Evolutionary conservation across 2,888 invertebrate species (phyloP).

Genomic region (Sthenelais limicola): DNA sequence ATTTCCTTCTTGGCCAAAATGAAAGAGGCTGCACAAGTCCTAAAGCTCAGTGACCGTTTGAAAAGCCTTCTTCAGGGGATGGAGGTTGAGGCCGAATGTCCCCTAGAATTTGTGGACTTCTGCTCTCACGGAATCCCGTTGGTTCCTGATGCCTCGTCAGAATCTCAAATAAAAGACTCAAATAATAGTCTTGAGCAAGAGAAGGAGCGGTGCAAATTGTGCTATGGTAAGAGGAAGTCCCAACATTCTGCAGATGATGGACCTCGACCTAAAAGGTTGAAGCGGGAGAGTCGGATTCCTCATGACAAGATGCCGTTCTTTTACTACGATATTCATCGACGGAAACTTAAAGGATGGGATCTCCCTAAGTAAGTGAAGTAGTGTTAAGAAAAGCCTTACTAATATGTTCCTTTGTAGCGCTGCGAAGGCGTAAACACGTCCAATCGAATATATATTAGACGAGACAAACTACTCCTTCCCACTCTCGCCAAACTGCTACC

Average conservation of each 20-base stretch:
- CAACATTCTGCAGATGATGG: no score
- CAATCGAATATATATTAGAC: not conserved
- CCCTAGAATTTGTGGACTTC: no score
- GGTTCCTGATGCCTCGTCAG: not conserved
- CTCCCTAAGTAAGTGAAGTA: slow-evolving; percentile 60
- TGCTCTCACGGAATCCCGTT: not conserved
- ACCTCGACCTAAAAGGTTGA: slow-evolving; percentile 6
- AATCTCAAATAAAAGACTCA: not conserved
- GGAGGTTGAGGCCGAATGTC: slow-evolving; percentile 19
- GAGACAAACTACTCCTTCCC: not conserved
- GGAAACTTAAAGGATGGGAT: slow-evolving; percentile 53
- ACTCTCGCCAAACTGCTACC: no score
- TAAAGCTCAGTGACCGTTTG: slow-evolving; percentile 31
- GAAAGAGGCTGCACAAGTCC: slow-evolving; percentile 20
- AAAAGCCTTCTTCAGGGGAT: slow-evolving; percentile 5
- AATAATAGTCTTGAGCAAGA: not conserved
- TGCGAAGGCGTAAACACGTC: no score
- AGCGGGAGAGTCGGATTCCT: slow-evolving; percentile 8
- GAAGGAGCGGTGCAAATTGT: not conserved
- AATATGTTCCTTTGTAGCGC: no score
- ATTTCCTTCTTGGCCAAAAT: slow-evolving; percentile 44
- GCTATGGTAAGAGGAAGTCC: no score
- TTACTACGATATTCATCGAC: slow-evolving; percentile 59
- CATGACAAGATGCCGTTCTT: slow-evolving; percentile 55
- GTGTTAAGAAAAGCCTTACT: no score